Evolutionary conservation across 2,888 invertebrate genomes (phyloP).

Genomic region (Eilema depressum): DNA sequence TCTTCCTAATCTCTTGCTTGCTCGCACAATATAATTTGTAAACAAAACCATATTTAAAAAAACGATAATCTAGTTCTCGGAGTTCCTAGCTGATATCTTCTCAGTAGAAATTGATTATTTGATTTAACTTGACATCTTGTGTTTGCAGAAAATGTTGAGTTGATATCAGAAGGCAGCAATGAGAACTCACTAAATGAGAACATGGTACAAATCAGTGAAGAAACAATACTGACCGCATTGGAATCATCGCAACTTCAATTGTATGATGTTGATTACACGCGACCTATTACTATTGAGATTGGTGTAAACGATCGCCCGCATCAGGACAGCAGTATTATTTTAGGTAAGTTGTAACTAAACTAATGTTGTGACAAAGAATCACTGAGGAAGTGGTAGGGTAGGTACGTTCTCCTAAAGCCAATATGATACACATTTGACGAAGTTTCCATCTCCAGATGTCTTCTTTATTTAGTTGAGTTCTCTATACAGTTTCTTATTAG

Average conservation of each 20-base stretch:
- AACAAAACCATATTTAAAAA: too few relatives aligned
- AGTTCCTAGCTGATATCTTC: too few relatives aligned
- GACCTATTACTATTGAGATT: conserved; percentile 78
- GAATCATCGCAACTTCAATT: conserved; percentile 74
- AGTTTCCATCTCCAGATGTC: neutral
- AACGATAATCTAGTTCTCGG: too few relatives aligned
- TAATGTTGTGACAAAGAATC: too few relatives aligned
- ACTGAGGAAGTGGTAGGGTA: too few relatives aligned
- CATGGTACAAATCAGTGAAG: conserved; percentile 76
- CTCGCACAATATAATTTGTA: too few relatives aligned
- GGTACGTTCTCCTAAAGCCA: too few relatives aligned
- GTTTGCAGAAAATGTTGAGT: conserved; percentile 65
- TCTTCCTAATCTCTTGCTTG: too few relatives aligned
- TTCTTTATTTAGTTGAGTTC: neutral
- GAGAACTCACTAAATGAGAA: conserved; percentile 66
- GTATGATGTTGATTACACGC: conserved; percentile 74
- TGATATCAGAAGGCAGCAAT: conserved; percentile 62
- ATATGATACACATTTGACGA: neutral
- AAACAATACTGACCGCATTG: conserved; percentile 75
- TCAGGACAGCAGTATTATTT: conserved; percentile 74
- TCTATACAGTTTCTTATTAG: too few relatives aligned
- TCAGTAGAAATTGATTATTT: too few relatives aligned
- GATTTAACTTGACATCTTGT: neutral
- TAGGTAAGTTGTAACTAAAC: conserved; percentile 61
- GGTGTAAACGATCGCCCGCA: conserved; percentile 75